These are phyloP conservation scores for Pseudomugil gertrudae DNA, from an alignment of 2,797 vertebrate genomes.

Conservation along the genomic window DNA sequence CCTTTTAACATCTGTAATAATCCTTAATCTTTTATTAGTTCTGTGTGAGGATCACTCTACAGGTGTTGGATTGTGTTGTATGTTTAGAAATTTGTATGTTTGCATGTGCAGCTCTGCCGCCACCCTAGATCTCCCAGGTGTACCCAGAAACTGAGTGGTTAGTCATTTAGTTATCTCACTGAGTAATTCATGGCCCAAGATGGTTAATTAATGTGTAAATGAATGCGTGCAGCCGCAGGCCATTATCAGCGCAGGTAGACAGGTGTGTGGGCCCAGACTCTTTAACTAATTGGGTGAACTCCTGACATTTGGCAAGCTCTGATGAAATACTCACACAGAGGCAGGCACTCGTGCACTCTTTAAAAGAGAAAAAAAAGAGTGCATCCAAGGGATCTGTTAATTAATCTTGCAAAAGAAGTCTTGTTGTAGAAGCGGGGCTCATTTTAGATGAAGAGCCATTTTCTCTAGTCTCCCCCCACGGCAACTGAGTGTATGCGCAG, in stretches of 20 bases:
- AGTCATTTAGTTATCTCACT: slow-evolving; percentile 62
- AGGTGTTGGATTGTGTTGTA: not conserved
- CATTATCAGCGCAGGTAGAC: slow-evolving; percentile 72
- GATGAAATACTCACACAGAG: slow-evolving; percentile 31
- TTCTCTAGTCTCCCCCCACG: slow-evolving; percentile 45
- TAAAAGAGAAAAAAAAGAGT: slow-evolving; percentile 43
- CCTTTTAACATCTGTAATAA: slow-evolving; percentile 3
- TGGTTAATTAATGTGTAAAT: slow-evolving; percentile 76
- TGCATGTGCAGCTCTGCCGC: slow-evolving; percentile 4
- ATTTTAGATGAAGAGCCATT: slow-evolving; percentile 65
- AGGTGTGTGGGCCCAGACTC: slow-evolving; percentile 69
- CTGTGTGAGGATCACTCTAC: not conserved
- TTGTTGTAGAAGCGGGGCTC: slow-evolving; percentile 39
- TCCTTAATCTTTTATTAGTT: not conserved
- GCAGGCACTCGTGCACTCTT: slow-evolving; percentile 28
- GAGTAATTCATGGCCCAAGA: slow-evolving; percentile 65
- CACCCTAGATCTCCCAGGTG: not conserved
- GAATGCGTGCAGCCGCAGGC: slow-evolving; percentile 61
- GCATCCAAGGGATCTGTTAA: slow-evolving; percentile 73
- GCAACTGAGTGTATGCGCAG: slow-evolving; percentile 30
- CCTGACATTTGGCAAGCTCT: slow-evolving; percentile 65
- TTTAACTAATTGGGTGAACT: slow-evolving; percentile 75
- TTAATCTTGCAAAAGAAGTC: slow-evolving; percentile 75
- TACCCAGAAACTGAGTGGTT: slow-evolving; percentile 38
- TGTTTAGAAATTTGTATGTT: slow-evolving; percentile 2